Conservation (phyloP, 2,888 invertebrate genomes). For the Cactoblastis cactorum region DNA sequence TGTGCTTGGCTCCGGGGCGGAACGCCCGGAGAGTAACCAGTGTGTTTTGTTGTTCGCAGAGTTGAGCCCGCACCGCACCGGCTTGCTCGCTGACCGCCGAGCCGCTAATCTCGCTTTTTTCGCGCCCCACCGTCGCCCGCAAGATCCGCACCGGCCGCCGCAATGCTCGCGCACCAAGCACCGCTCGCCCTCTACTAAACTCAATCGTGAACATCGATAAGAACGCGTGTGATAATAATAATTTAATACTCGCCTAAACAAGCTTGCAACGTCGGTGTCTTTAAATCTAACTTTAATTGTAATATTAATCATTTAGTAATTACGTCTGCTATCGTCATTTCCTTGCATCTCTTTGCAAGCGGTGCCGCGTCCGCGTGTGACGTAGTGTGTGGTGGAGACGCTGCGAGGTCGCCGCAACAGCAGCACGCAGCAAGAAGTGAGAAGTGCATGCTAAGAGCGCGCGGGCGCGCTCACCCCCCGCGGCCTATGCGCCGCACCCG, state of each 20-base stretch:
- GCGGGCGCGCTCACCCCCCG: slow-evolving; percentile 63
- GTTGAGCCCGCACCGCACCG: slow-evolving; percentile 77
- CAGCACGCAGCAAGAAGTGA: slow-evolving; percentile 37
- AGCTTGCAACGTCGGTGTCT: slow-evolving; percentile 78
- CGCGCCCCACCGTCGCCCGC: slow-evolving; percentile 73
- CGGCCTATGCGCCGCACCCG: slow-evolving; percentile 76
- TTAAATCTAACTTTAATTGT: slow-evolving; percentile 71
- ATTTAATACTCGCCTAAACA: slow-evolving; percentile 75
- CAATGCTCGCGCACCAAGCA: slow-evolving; percentile 76
- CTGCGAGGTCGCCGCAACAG: slow-evolving; percentile 45
- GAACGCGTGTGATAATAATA: slow-evolving; percentile 77
- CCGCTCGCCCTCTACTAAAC: slow-evolving; percentile 77
- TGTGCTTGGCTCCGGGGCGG: slow-evolving; percentile 74
- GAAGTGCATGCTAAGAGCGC: slow-evolving; percentile 68
- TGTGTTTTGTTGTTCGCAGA: slow-evolving; percentile 81
- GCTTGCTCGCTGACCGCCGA: slow-evolving; percentile 78
- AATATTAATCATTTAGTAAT: slow-evolving; percentile 58
- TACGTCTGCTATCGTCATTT: slow-evolving; percentile 44
- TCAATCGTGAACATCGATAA: slow-evolving; percentile 75
- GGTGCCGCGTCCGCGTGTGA: slow-evolving; percentile 55
- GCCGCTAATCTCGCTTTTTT: slow-evolving; percentile 78
- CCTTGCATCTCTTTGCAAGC: slow-evolving; percentile 41
- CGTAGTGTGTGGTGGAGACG: slow-evolving; percentile 59
- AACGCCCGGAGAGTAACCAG: slow-evolving; percentile 74
- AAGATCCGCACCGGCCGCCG: slow-evolving; percentile 66